These are phyloP conservation scores for Amphipoea lucens DNA, from an alignment of 2,888 invertebrate species.

Conservation along the genomic window DNA sequence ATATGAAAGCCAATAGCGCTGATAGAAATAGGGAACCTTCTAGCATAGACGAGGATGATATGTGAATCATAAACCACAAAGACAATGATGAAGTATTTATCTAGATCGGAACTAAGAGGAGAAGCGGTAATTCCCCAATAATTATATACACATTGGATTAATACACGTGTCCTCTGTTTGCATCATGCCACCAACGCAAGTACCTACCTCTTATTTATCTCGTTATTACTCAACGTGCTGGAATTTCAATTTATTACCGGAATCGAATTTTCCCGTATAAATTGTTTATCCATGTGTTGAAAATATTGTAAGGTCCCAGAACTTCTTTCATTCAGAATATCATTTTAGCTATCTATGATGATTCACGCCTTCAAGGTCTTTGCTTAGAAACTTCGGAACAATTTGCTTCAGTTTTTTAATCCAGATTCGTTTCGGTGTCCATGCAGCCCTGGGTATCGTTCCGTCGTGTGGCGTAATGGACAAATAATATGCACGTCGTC, in stretches of 20 bases:
- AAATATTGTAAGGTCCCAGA: constrained; percentile 2
- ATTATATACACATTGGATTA: neutral
- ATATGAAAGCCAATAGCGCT: neutral
- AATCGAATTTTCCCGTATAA: constrained; percentile 17
- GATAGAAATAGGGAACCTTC: neutral
- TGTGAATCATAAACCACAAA: constrained; percentile 13
- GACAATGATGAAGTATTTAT: constrained; percentile 5
- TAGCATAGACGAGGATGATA: neutral
- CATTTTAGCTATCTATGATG: constrained; percentile 23
- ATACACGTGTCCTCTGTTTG: constrained; percentile 10
- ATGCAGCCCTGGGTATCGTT: constrained; percentile 67
- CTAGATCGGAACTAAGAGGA: neutral
- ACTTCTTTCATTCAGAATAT: neutral
- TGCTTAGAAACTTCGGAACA: constrained; percentile 23
- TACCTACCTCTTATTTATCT: constrained; percentile 17
- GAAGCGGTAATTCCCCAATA: constrained; percentile 20
- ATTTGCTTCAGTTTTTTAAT: constrained; percentile 37
- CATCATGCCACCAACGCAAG: constrained; percentile 27
- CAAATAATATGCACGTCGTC: constrained; percentile 85
- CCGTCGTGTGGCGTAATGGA: constrained; percentile 79
- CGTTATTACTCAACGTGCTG: constrained; percentile 31
- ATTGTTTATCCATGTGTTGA: constrained; percentile 13
- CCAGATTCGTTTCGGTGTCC: constrained; percentile 46
- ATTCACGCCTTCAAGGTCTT: constrained; percentile 39
- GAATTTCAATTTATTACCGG: constrained; percentile 33